These are phyloP conservation scores for Gobius niger DNA, from an alignment of 2,113 vertebrate genomes.

Conservation along the genomic window DNA sequence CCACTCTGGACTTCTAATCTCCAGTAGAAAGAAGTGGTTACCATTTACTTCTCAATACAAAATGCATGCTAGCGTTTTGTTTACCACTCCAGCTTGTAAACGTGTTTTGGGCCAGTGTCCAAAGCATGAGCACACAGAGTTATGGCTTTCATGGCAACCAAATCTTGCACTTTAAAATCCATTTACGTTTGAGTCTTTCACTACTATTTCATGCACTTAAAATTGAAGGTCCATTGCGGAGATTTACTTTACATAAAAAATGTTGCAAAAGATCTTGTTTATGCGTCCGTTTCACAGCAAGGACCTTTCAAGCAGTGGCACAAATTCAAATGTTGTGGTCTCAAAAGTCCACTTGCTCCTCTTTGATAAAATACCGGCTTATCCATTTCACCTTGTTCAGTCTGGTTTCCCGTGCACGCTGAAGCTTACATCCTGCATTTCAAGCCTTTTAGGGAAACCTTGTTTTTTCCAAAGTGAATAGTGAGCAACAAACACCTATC, in stretches of 20 bases:
- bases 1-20: too few relatives aligned
- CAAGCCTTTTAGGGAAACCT: constrained; percentile 76
- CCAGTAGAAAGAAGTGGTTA: too few relatives aligned
- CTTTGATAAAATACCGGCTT: constrained; percentile 44
- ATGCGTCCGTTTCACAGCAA: constrained; percentile 4
- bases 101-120: too few relatives aligned
- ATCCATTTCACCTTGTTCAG: constrained; percentile 43
- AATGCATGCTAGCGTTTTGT: too few relatives aligned
- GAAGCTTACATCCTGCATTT: constrained; percentile 76
- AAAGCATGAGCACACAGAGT: too few relatives aligned
- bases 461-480: constrained; percentile 71
- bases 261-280: neutral
- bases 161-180: neutral
- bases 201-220: neutral
- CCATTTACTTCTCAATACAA: too few relatives aligned
- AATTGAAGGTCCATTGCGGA: neutral
- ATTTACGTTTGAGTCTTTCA: neutral
- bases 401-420: constrained; percentile 59
- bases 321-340: constrained; percentile 44
- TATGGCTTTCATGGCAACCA: neutral
- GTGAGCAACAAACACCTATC: constrained; percentile 67
- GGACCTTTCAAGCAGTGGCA: constrained; percentile 25
- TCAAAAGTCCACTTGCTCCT: constrained; percentile 58
- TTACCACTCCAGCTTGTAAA: too few relatives aligned
- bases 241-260: neutral